Evolutionary conservation across 2,888 invertebrate species (phyloP), one percentile per base, ranked within the genome.

Genomic region (Rhagonycha fulva): DNA sequence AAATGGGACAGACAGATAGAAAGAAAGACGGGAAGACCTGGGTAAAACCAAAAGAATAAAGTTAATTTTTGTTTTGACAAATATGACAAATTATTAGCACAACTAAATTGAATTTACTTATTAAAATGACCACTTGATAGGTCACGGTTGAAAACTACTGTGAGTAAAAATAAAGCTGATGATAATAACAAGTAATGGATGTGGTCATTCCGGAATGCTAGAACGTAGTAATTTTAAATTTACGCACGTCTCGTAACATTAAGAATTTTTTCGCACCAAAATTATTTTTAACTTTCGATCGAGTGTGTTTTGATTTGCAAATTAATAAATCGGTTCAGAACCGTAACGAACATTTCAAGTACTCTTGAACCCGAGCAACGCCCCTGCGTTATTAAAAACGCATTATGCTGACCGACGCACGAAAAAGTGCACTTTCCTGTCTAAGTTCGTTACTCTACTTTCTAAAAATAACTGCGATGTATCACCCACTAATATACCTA

Each of bases 121-220:
- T 66, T 66, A 66, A 66, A 66, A 26, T 26, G 26, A n/a, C 63
- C 71, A 67, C 47, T 72, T 72, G 32, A 72, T 67, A 72, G 71
- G 66, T 67, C 71, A 72, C 19, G 14, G 62, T 32, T 68, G 28
- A 9, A 70, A 62, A 62, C 28, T 66, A 19, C 14, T 19, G 32
- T 32, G 19, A 10, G 12, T 68, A 67, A 72, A 72, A 72, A 72
- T 72, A 72, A 72, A 14, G 26, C 71, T 72, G 71, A 72, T 72
- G 71, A 19, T 63, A 66, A 72, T 67, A 72, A 60, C 66, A 19
- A 30, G 24, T 72, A 24, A 67, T 47, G 9, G 71, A 47, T 72
- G 63, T 66, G 47, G 71, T 72, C 71, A 72, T 66, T 60, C 66
- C 23, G 47, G 71, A 66, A 72, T 72, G 63, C 11, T 66, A 32